A percentile compares a stretch with the other conserved stretches of the same genome.
phyloP scores from a whole-genome alignment of 1,140 invertebrate genomes.

The Drosophila trapezifrons region DNA sequence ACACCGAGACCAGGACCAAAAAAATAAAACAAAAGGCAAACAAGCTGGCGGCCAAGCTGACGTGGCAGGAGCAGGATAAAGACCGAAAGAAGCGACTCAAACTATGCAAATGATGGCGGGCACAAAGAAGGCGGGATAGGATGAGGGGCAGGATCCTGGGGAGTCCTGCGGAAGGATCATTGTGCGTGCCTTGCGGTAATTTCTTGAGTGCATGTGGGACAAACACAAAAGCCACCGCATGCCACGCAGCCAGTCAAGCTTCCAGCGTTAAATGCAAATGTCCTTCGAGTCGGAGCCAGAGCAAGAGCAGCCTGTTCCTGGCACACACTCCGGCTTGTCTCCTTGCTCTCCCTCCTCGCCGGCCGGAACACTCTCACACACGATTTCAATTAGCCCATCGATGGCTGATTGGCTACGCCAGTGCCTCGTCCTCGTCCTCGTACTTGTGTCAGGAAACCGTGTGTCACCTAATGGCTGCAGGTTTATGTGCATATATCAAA shows the following conservation, averaged over 20 bases:
- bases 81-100: conserved; percentile 26
- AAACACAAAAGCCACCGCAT: conserved; percentile 45
- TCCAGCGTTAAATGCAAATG: conserved; percentile 52
- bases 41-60: conserved; percentile 43
- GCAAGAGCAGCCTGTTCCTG: conserved; percentile 33
- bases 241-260: conserved; percentile 42
- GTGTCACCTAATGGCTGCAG: conserved; percentile 53
- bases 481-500: conserved; percentile 54
- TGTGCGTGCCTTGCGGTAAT: conserved; percentile 67
- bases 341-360: not conserved
- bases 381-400: conserved; percentile 73
- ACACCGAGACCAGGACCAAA: not conserved
- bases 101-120: conserved; percentile 61
- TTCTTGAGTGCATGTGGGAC: conserved; percentile 71
- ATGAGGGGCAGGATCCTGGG: conserved; percentile 4
- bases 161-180: conserved; percentile 24
- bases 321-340: conserved; percentile 1
- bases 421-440: conserved; percentile 1
- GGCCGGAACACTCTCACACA: conserved; percentile 22
- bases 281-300: conserved; percentile 22
- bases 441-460: conserved; percentile 16
- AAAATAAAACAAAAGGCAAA: conserved; percentile 47
- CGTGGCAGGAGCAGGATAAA: conserved; percentile 15
- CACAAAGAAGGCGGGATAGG: conserved; percentile 26
- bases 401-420: conserved; percentile 56